Base-by-base conservation (phyloP, 1,140 invertebrate species). In the Saxidomus purpurata region DNA sequence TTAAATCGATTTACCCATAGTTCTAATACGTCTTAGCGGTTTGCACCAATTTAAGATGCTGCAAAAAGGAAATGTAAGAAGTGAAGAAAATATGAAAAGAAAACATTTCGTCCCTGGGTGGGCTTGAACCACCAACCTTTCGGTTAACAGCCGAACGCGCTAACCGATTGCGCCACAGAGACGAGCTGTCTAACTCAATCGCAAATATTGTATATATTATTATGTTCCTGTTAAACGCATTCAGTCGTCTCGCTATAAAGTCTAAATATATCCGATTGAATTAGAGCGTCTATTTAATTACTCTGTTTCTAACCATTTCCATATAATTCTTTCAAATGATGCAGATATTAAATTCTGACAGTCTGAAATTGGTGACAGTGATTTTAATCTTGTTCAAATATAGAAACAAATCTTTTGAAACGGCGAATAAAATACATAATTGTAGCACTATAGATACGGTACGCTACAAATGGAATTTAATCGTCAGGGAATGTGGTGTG, bases 111-210 rank as follows among this genome's bases (percentile, higher is more conserved):
- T 93, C 92, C 92, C 92, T 92, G 91, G 92, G 92, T 93, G 92
- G 92, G 91, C 92, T 93, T 52, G 92, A 93, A 93, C 92, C 92
- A 93, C 92, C 92, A 93, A 93, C 92, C 92, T 93, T 93, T 93
- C 92, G 92, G 92, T 93, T 93, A 93, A 93, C 92, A 93, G 92
- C 92, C 92, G 92, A 93, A 93, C 92, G 92, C 92, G 92, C 92
- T 93, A 93, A 93, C 92, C 92, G 89, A 93, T 93, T 93, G 92
- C 92, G 92, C 92, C 92, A 93, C 92, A 92, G 92, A 93, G 92
- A 93, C 92, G 59, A 76, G 6, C 8, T 76, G 71, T 43, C 71
- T 40, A 0, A 4, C 13, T 4, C 15, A 22, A 3, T 55, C 19
- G 52, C 4, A 11, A 55, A 55, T 19, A 55, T 55, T 55, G 52